Conservation (phyloP, 2,797 vertebrate genomes). For the Triplophysa yarkandensis region DNA sequence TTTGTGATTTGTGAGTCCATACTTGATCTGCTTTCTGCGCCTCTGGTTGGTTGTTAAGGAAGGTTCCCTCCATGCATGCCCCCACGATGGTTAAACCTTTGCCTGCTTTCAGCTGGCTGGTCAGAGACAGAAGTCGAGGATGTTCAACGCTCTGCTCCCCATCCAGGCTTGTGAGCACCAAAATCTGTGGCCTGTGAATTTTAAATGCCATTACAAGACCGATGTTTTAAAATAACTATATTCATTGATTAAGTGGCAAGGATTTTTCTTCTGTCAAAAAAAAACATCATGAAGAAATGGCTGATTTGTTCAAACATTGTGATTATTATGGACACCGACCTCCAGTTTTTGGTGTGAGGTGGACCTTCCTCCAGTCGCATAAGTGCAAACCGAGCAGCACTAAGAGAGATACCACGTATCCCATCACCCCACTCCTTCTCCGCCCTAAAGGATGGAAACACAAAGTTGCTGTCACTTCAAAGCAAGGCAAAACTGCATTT, state of each 20-base stretch:
- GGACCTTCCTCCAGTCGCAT: slow-evolving; percentile 93
- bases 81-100: slow-evolving; percentile 97
- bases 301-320: neutral
- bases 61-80: slow-evolving; percentile 90
- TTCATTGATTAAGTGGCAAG: neutral
- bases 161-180: slow-evolving; percentile 91
- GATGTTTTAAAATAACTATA: neutral
- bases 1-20: slow-evolving; percentile 29
- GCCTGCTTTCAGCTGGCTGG: slow-evolving; percentile 95
- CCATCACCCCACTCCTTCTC: slow-evolving; percentile 99
- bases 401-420: slow-evolving; percentile 95
- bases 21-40: slow-evolving; percentile 94
- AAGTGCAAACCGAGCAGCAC: slow-evolving; percentile 91
- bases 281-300: neutral
- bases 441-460: slow-evolving; percentile 74
- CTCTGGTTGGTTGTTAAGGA: slow-evolving; percentile 87
- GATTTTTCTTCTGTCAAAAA: no score
- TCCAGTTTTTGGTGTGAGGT: slow-evolving; percentile 98
- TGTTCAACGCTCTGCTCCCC: slow-evolving; percentile 93
- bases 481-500: neutral
- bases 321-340: slow-evolving; percentile 69
- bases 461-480: neutral
- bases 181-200: slow-evolving; percentile 86
- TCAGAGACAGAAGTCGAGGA: slow-evolving; percentile 91
- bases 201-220: neutral